Evolutionary conservation across 2,888 invertebrate genomes (phyloP), one percentile per base, ranked within the genome.

Genomic region (Tricholauxania praeusta): DNA sequence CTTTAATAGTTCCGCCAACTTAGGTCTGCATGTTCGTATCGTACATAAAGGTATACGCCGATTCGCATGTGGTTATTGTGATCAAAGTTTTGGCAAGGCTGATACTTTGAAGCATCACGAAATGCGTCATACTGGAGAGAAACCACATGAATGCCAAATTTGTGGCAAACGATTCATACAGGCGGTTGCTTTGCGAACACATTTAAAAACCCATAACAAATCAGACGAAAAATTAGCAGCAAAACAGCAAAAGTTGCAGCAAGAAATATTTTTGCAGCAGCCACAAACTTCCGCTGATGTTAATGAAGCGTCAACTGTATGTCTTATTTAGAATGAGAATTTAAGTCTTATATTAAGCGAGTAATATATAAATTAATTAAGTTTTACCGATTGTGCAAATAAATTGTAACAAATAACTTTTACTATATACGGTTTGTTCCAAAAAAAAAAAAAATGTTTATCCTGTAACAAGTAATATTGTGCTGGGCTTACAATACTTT

Each of bases 121-220:
- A 75, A 79, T 82, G 79, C 66, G 78, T 0, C 82, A 82, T 39
- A 82, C 82, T 0, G 82, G 82, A 0, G 81, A 81, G 57, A 80
- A 79, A 28, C 81, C 81, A 12, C 79, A 80, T 48, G 78, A 72
- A 32, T 82, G 82, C 19, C 69, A 69, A 10, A 65, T 79, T 8
- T 83, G 82, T 73, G 78, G 75, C 0, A 82, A 81, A 62, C 74
- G 80, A 12, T 83, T 83, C 65, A 81, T 81, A 14, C 83, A 83
- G 65, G 66, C 75, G 1, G 79, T 80, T 1, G 80, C 81, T 4
- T 49, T 81, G 32, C 75, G 78, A 17, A 76, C 79, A 2, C 83
- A 83, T 55, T 75, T 80, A 72, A 81, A 80, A 74, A 79, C 78
- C 0, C 82, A 82, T 68, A 77, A 76, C 32, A 79, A 78, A 73